Evolutionary conservation across 2,797 vertebrate species (phyloP).

Genomic region (Notolepis coatsorum): DNA sequence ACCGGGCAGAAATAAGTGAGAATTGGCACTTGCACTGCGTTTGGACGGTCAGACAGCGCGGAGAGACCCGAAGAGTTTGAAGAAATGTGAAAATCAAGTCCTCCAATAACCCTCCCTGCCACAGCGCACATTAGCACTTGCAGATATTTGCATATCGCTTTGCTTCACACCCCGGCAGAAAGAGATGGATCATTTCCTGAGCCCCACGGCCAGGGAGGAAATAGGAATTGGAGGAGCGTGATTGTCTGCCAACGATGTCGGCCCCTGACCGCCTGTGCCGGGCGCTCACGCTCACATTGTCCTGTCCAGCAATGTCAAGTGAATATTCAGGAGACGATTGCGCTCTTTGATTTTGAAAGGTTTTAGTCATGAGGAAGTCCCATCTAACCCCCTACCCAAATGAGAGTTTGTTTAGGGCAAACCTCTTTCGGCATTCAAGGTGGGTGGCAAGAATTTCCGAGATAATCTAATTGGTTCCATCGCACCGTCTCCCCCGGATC

Average conservation of each 20-base stretch:
- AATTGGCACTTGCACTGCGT: conserved; percentile 67
- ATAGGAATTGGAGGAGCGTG: neutral
- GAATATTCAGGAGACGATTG: too few relatives aligned
- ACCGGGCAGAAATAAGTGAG: conserved; percentile 68
- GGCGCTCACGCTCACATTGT: neutral
- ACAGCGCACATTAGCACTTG: conserved; percentile 43
- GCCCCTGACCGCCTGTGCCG: neutral
- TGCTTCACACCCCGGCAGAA: conserved; percentile 33
- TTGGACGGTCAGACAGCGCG: conserved; percentile 40
- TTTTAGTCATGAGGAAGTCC: too few relatives aligned
- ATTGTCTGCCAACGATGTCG: conserved; percentile 30
- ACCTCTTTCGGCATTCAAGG: too few relatives aligned
- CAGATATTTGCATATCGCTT: conserved; percentile 63
- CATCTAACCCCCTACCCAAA: too few relatives aligned
- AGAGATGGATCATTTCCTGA: conserved; percentile 41
- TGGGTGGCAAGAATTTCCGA: too few relatives aligned
- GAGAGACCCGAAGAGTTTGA: conserved; percentile 39
- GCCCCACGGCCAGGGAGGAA: conserved; percentile 15
- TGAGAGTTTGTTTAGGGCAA: too few relatives aligned
- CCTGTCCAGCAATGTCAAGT: too few relatives aligned
- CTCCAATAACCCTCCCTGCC: conserved; percentile 45
- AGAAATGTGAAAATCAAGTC: conserved; percentile 58
- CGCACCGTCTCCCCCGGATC: too few relatives aligned
- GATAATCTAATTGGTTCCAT: too few relatives aligned
- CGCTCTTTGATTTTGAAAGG: too few relatives aligned